Evolutionary conservation across 2,888 invertebrate genomes (phyloP), one percentile per base, ranked within the genome.

Genomic region (Drosophila phalerata): DNA sequence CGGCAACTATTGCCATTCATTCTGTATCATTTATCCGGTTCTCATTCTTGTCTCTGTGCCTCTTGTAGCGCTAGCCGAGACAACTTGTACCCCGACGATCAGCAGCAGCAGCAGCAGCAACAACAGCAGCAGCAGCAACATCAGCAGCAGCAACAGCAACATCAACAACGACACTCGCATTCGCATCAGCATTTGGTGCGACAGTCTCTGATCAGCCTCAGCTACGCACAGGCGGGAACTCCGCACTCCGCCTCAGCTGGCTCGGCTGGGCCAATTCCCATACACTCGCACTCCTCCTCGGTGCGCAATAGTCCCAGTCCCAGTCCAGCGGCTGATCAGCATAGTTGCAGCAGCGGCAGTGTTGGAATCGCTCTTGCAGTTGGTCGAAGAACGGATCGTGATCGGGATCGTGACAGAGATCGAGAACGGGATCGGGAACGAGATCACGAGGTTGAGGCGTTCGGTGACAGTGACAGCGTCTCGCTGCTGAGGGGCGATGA

Each of bases 201-300:
- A 62, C 92, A 92, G 91, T 92, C 92, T 83, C 87, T 92, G 88
- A 85, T 91, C 87, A 92, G 92, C 90, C 91, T 92, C 68, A 91
- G 91, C 63, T 90, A 91, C 89, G 91, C 89, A 74, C 91, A 91
- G 90, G 72, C 85, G 69, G 76, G 77, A 34, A 67, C 37, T 37
- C 34, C 63, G 40, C 61, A 65, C 49, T 69, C 83, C 22, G 56
- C 77, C 13, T 43, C 69, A 47, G 60, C 76, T 43, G 55, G 43
- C 3, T 49, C 49, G 55, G 63, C 57, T 48, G 80, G 80, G 5
- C 77, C 80, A 34, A 73, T 68, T 48, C 66, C 77, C 60, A 68
- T 77, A 22, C 76, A 78, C 15, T 69, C 77, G 61, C 68, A 71
- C 22, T 72, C 73, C 25, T 61, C 66, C 17, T 71, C 81, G 1